Evolutionary conservation across 2,797 vertebrate species (phyloP), one percentile per base, ranked within the genome.

Genomic region (Tokudaia tokunoshimensis): DNA sequence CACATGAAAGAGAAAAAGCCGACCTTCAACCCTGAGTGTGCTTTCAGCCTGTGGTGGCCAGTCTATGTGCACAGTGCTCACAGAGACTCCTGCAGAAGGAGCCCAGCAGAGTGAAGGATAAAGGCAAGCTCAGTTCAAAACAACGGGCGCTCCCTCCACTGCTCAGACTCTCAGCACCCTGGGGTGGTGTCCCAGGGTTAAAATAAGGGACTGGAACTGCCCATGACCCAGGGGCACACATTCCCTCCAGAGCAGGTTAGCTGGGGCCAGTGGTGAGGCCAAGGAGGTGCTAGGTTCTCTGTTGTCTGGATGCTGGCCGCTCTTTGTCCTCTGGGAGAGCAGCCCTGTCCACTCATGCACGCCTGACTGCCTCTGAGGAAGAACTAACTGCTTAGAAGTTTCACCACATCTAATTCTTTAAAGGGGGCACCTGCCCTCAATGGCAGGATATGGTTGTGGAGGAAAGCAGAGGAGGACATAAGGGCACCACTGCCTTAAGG

Each of bases 321-420:
- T 24, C 22, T 70, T 70, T 29, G 24, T 4, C 59, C 74, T 85
- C 26, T 41, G 80, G 61, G 57, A 26, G 10, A 34, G 63, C 29
- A 4, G 9, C 72, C 37, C 24, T 1, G 0, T 50, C 31, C 57
- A 24, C 72, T 70, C 74, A 14, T 9, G 11, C 59, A 10, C 0
- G 6, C n/a, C 5, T 3, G 14, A 34, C 17, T 59, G 65, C 88
- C 59, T 24, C 19, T 26, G 79, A 80, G 67, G 63, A 52, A 4
- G 8, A 75, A 19, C 12, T 89, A 63, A 41, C 41, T 10, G 76
- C 59, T 57, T 55, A 12, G 34, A 26, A 55, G 52, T 29, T 80
- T 95, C 63, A 31, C 44, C 74, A 55, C 95, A 75, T 50, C 67
- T 4, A 2, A 92, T 34, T 95, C 85, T 93, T 93, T 94, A 75